Evolutionary conservation across 2,888 invertebrate genomes (phyloP).

Genomic region (Parasteatoda lunata): DNA sequence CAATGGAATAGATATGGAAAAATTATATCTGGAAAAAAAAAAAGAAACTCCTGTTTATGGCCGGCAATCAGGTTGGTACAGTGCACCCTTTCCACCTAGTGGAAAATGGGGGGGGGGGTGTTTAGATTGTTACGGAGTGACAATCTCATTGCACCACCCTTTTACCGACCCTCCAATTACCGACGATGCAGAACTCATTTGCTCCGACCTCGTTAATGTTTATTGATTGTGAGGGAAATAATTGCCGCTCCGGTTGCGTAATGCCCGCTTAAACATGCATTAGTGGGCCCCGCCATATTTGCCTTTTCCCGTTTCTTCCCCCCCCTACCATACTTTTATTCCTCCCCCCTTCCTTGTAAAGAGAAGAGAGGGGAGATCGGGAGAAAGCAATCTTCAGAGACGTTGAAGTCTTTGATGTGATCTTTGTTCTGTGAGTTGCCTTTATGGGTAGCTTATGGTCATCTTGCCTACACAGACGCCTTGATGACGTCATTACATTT

Average conservation of each 20-base stretch:
- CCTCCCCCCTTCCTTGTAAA: slow-evolving; percentile 1
- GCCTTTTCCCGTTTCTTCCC: neutral
- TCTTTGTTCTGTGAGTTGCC: neutral
- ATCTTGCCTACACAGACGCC: neutral
- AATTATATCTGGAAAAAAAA: neutral
- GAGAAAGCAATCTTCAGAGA: neutral
- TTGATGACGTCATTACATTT: no score
- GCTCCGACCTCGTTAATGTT: slow-evolving; percentile 39
- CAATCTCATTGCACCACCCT: neutral
- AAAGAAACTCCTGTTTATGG: neutral
- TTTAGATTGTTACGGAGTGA: neutral
- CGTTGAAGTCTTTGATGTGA: neutral
- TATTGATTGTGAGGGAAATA: slow-evolving; percentile 38
- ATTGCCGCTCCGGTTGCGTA: slow-evolving; percentile 36
- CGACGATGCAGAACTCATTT: slow-evolving; percentile 34
- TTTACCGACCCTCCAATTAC: slow-evolving; percentile 11
- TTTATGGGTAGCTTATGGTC: neutral
- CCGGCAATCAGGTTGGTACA: neutral
- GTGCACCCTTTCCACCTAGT: neutral
- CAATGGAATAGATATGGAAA: neutral
- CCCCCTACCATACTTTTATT: neutral
- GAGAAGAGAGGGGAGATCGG: neutral
- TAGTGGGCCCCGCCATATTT: slow-evolving; percentile 21
- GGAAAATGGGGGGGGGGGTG: neutral
- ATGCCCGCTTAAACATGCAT: slow-evolving; percentile 48